Evolutionary conservation across 2,888 invertebrate genomes (phyloP).

Genomic region (Branchipolynoe longqiensis): DNA sequence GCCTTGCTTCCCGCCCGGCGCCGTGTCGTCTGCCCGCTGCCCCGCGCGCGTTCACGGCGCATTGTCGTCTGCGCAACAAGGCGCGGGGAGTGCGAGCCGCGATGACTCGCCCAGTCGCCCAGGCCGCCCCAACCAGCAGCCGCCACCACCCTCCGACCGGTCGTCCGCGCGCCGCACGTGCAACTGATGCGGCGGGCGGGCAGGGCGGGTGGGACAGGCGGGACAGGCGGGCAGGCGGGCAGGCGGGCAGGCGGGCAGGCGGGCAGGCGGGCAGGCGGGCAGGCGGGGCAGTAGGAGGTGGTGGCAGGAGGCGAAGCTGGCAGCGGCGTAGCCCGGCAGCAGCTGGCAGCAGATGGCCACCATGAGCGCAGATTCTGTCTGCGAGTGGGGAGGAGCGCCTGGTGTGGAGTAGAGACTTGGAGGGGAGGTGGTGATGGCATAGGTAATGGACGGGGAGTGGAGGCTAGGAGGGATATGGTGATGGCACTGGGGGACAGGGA

Average conservation of each 20-base stretch:
- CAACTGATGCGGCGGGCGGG: conserved; percentile 54
- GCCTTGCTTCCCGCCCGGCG: not conserved
- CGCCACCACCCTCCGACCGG: conserved; percentile 44
- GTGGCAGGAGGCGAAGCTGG: not conserved
- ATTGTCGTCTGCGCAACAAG: too few relatives aligned
- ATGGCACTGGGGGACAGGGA: conserved; percentile 16
- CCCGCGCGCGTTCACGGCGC: too few relatives aligned
- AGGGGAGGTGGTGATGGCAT: not conserved
- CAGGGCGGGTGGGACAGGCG: too few relatives aligned
- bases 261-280: not conserved
- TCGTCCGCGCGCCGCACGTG: conserved; percentile 19
- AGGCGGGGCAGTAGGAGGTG: not conserved
- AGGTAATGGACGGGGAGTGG: not conserved
- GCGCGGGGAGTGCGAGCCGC: not conserved
- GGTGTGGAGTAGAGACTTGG: too few relatives aligned
- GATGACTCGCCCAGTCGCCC: too few relatives aligned
- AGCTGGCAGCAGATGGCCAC: conserved; percentile 32
- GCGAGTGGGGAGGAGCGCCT: not conserved
- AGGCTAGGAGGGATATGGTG: not conserved
- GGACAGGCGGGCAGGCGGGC: too few relatives aligned
- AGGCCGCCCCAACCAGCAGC: conserved; percentile 25
- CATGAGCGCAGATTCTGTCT: conserved; percentile 1
- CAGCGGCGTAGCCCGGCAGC: not conserved
- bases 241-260: not conserved
- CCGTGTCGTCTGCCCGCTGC: too few relatives aligned